Percentiles rank a stretch among this genome's conserved stretches.
These are phyloP conservation scores for Rhinichthys osculus DNA, from an alignment of 2,797 vertebrate species.

Conservation along the genomic window DNA sequence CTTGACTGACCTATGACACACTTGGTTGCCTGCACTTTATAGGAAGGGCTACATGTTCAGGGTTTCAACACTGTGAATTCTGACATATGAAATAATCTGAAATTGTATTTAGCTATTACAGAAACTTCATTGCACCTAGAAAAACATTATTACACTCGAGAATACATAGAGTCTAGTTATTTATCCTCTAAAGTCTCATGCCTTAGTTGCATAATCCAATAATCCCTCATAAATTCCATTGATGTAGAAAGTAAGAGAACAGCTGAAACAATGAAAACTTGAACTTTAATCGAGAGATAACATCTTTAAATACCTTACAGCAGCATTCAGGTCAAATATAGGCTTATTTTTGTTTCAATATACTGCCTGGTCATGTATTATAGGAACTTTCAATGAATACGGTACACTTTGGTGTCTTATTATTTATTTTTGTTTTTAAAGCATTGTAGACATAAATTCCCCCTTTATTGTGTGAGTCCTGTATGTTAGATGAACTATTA, in stretches of 20 bases:
- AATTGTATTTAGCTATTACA: not conserved
- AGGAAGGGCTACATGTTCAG: not conserved
- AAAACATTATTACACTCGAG: not conserved
- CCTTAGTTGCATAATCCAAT: conserved; percentile 31
- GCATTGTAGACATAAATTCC: not conserved
- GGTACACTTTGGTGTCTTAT: not conserved
- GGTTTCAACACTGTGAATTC: not conserved
- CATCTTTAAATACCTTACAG: not conserved
- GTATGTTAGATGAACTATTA: not conserved
- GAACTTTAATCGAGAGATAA: conserved; percentile 7
- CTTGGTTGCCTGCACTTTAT: conserved; percentile 28
- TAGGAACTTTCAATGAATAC: not conserved
- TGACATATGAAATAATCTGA: not conserved
- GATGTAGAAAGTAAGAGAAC: not conserved
- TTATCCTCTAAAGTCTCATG: conserved; percentile 13
- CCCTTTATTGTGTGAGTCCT: not conserved
- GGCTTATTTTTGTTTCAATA: not conserved
- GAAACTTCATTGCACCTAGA: not conserved
- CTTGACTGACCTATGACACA: conserved; percentile 61
- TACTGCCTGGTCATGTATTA: not conserved
- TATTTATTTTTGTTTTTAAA: not conserved
- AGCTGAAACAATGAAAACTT: conserved; percentile 7
- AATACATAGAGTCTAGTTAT: not conserved
- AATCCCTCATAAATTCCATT: not conserved
- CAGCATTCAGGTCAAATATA: not conserved